These are phyloP conservation scores for Stomatorhinus walkeri DNA, from an alignment of 2,797 vertebrate genomes.

Conservation along the genomic window DNA sequence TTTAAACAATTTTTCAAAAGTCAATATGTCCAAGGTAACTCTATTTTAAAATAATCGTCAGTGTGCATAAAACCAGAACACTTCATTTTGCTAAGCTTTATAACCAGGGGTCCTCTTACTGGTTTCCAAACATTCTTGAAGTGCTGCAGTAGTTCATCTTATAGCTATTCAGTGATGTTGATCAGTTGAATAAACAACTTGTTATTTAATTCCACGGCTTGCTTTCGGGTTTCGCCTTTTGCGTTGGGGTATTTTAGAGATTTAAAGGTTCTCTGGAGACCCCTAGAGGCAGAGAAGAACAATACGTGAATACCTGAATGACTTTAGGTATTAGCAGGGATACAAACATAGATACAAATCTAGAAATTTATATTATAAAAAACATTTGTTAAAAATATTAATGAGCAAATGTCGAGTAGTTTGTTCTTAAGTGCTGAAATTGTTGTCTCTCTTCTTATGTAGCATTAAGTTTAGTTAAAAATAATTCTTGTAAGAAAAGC, in stretches of 20 bases:
- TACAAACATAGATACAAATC: neutral
- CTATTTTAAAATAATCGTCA: constrained; percentile 1
- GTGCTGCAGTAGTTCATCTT: neutral
- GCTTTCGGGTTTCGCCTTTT: neutral
- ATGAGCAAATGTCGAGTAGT: neutral
- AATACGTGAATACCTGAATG: neutral
- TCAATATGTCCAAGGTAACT: neutral
- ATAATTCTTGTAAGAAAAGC: neutral
- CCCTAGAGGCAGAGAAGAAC: constrained; percentile 41
- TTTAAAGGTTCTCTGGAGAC: constrained; percentile 39
- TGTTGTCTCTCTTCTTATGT: neutral
- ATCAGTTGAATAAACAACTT: constrained; percentile 3
- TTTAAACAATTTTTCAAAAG: neutral
- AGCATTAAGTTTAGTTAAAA: neutral
- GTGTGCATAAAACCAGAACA: neutral
- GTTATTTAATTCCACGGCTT: neutral
- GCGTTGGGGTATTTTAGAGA: neutral
- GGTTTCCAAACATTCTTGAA: neutral
- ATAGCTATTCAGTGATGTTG: neutral
- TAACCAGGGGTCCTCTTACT: neutral
- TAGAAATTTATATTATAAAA: neutral
- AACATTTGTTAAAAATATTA: neutral
- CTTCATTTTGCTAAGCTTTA: neutral
- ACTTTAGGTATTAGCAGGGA: neutral
- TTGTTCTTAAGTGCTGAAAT: neutral